Evolutionary conservation across 2,113 vertebrate genomes (phyloP), one percentile per base, ranked within the genome.

Genomic region (Cairina moschata): DNA sequence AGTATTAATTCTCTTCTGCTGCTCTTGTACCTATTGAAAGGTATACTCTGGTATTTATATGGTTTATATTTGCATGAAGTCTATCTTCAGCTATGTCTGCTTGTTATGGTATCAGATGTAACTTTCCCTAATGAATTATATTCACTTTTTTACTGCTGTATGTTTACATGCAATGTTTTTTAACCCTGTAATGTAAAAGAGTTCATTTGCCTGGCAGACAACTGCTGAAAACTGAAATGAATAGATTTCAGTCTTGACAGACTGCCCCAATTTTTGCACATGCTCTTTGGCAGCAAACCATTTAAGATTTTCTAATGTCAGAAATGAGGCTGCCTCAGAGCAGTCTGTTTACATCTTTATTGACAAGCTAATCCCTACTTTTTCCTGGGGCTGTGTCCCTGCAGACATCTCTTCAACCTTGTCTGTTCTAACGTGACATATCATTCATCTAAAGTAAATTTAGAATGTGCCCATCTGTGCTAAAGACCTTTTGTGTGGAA

Each of bases 311-410:
- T 94, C 83, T 95, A 83, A 94, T 95, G 86, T 93, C 76, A 94
- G 87, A 97, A 96, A 95, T 96, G 86, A 91, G 80, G 79, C 93
- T 91, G 93, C 74, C 90, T 94, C 81, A 87, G 80, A 94, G 86
- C 91, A 91, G 69, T 83, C 93, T 95, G 96, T 97, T 97, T 97
- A 97, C 91, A 87, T 97, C 95, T 96, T 97, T 94, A 97, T 94
- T 95, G 96, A 96, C 95, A 86, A 95, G 91, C 79, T 97, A 97
- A 97, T 97, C 88, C 92, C 71, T 91, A 56, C 84, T 88, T 95
- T 97, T 97, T 94, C 91, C 92, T 75, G 74, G 63, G 95, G 95
- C 89, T 93, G n/a, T 96, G 91, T 96, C 96, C 82, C 95, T 93
- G 81, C 83, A 96, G 95, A 90, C 88, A 68, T 91, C 56, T 95